These are phyloP conservation scores for Loris lydekkerianus DNA, from an alignment of 2,797 vertebrate species.

Conservation along the genomic window DNA sequence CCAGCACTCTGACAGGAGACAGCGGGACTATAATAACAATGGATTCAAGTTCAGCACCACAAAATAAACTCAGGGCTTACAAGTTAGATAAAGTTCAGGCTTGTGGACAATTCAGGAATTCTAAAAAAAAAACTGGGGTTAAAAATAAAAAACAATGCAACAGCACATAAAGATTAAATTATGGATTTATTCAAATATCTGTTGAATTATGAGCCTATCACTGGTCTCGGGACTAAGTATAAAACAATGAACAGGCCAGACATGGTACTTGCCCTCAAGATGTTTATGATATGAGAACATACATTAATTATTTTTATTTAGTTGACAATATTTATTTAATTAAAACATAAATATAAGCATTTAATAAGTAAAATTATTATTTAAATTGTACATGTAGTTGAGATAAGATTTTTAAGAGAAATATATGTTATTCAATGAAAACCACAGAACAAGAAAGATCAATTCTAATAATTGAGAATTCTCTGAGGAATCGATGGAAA, in stretches of 20 bases:
- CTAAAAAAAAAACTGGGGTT: background rate
- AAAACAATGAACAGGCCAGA: constrained; percentile 10
- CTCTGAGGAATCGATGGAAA: background rate
- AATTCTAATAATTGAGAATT: background rate
- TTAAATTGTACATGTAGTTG: background rate
- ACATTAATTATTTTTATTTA: constrained; percentile 4
- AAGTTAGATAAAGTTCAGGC: background rate
- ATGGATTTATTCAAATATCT: background rate
- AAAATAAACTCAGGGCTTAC: constrained; percentile 17
- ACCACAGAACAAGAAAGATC: background rate
- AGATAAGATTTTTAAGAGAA: background rate
- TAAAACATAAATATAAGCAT: constrained; percentile 24
- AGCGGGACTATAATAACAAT: background rate
- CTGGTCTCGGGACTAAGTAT: background rate
- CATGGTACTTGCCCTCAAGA: background rate
- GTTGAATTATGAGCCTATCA: background rate
- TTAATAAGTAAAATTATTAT: constrained; percentile 21
- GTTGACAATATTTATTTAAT: constrained; percentile 8
- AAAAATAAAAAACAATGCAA: constrained; percentile 24
- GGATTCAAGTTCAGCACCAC: background rate
- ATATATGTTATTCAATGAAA: constrained; percentile 27
- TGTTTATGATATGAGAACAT: background rate
- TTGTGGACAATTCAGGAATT: background rate
- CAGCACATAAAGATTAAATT: background rate
- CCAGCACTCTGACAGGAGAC: background rate